These are phyloP conservation scores for Pharmacophagus antenor DNA, from an alignment of 2,888 invertebrate species.

Conservation along the genomic window DNA sequence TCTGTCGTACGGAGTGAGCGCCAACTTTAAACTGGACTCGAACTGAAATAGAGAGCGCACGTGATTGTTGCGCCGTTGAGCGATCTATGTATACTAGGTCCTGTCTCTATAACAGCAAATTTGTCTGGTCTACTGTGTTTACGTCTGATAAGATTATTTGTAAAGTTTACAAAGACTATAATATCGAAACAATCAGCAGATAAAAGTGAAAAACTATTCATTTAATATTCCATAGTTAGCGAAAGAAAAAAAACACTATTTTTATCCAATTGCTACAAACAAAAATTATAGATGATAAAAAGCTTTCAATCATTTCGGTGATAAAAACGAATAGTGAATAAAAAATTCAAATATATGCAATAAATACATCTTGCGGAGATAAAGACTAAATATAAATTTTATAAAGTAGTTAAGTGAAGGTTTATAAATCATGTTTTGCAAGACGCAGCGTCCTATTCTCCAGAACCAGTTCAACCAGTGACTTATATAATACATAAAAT, in stretches of 20 bases:
- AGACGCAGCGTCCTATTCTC: constrained; percentile 40
- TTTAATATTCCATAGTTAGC: too few relatives aligned
- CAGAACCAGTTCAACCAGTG: constrained; percentile 57
- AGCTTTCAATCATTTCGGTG: not conserved
- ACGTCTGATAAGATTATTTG: not conserved
- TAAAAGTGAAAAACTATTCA: too few relatives aligned
- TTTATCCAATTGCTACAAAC: too few relatives aligned
- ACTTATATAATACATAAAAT: constrained; percentile 38
- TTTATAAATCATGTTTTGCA: constrained; percentile 37
- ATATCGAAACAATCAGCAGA: too few relatives aligned
- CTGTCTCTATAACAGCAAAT: not conserved
- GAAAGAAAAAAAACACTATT: too few relatives aligned
- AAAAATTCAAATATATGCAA: not conserved
- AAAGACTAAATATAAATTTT: constrained; percentile 11
- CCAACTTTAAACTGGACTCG: constrained; percentile 57
- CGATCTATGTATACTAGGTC: constrained; percentile 2
- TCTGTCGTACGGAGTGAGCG: constrained; percentile 60
- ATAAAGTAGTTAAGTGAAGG: constrained; percentile 24
- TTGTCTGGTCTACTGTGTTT: not conserved
- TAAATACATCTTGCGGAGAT: constrained; percentile 1
- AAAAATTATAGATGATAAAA: not conserved
- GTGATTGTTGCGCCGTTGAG: constrained; percentile 39
- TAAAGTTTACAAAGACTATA: too few relatives aligned
- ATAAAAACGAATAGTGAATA: not conserved
- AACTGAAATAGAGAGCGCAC: constrained; percentile 50